Base-by-base conservation (phyloP, 1,140 invertebrate species). In the Zaprionus lachaisei region DNA sequence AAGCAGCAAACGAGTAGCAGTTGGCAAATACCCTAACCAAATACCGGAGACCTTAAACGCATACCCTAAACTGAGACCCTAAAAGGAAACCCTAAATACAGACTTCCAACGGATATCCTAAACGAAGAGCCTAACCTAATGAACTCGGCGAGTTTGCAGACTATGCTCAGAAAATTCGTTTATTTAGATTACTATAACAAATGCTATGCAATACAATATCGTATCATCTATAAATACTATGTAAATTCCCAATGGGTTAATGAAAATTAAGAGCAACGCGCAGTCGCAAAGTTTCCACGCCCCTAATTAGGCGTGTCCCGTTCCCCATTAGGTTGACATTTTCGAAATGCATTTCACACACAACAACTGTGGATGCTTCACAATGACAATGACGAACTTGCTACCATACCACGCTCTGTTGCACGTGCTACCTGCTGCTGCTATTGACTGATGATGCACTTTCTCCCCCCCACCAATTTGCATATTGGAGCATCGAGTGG, bases 321-420 rank as follows among this genome's bases (percentile, higher is more conserved):
- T 37, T 49, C 24, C 73, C 22, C 73, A 66, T 56, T 72, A 61
- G 64, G 69, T 61, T 66, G 37, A 47, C 24, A 72, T 60, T 66
- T 37, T 22, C 38, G 6, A 68, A 71, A 44, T 64, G 73, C 73
- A 76, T 51, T 28, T 58, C 31, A 49, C 38, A 68, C 54, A 37
- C 1, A 56, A 7, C 34, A 14, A 62, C 49, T 31, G 56, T 17
- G 17, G 54, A 47, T 51, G 28, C 58, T 75, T 56, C 20, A 81
- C 79, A 81, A 74, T 70, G 34, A n/a, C 49, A 81, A 81, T n/a
- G 41, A 47, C 79, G 67, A 72, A 72, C 71, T 73, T 73, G 64
- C 41, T 47, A 61, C 64, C 72, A 70, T 68, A 71, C 64, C 41
- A 80, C 78, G 77, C 63, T 75, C 38, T 37, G 77, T 61, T 80